Conservation (phyloP, 2,888 invertebrate species). For the Panopea generosa region DNA sequence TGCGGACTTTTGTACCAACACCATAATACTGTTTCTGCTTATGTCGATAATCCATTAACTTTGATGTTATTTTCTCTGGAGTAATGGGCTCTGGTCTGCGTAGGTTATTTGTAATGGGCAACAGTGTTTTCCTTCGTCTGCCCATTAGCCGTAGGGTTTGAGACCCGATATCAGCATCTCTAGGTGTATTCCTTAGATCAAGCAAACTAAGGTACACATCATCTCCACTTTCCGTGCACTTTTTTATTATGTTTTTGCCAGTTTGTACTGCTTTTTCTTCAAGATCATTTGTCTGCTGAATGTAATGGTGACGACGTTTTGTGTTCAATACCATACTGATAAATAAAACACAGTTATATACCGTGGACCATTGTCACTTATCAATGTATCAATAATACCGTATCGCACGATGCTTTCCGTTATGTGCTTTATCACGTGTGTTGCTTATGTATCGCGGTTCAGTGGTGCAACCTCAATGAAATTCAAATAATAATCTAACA, state of each 20-base stretch:
- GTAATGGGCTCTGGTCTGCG: background rate
- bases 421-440: too few relatives aligned
- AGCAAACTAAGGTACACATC: too few relatives aligned
- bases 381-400: constrained; percentile 51
- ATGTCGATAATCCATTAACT: too few relatives aligned
- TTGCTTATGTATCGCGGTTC: too few relatives aligned
- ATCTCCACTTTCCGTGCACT: constrained; percentile 27
- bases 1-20: too few relatives aligned
- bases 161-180: constrained; percentile 7
- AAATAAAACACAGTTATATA: constrained; percentile 14
- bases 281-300: constrained; percentile 54
- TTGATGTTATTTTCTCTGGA: too few relatives aligned
- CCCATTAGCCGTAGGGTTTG: constrained; percentile 47
- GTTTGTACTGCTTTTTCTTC: constrained; percentile 23
- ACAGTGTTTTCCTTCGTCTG: constrained; percentile 37
- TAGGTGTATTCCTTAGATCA: too few relatives aligned
- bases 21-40: too few relatives aligned
- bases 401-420: constrained; percentile 47
- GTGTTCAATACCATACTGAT: constrained; percentile 23
- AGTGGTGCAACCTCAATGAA: too few relatives aligned
- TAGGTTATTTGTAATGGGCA: background rate
- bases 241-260: constrained; percentile 44
- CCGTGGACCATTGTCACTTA: constrained; percentile 39
- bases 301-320: constrained; percentile 53
- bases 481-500: constrained; percentile 44